Conservation (phyloP, 2,888 invertebrate species). For the Agapostemon virescens region DNA sequence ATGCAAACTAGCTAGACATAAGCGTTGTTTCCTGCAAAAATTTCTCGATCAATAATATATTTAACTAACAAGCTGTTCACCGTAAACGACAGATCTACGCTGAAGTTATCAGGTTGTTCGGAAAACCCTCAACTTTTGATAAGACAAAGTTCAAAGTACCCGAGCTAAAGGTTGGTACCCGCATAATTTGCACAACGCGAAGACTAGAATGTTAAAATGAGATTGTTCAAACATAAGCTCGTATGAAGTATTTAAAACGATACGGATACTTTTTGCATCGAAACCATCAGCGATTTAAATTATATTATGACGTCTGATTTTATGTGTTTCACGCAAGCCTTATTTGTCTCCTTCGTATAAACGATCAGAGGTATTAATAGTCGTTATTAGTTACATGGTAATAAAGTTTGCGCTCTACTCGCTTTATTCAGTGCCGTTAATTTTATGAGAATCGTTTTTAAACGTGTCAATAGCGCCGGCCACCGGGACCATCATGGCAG, state of each 20-base stretch:
- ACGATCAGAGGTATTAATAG: too few species aligned
- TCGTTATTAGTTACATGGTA: too few species aligned
- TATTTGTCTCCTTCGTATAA: too few species aligned
- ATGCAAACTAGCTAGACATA: background rate
- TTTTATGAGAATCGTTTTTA: too few species aligned
- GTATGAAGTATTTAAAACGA: background rate
- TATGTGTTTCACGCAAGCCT: too few species aligned
- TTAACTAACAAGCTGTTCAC: background rate
- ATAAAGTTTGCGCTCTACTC: too few species aligned
- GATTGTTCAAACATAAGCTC: background rate
- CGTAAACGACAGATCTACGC: background rate
- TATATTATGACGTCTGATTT: too few species aligned
- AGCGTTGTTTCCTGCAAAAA: background rate
- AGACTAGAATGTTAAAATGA: background rate
- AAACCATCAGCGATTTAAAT: background rate
- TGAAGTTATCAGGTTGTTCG: background rate
- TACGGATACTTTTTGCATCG: background rate
- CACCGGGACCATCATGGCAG: too few species aligned
- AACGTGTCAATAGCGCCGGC: too few species aligned
- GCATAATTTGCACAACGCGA: background rate
- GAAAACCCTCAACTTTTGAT: constrained; percentile 2
- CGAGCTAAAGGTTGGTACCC: constrained; percentile 7
- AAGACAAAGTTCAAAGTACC: constrained; percentile 1
- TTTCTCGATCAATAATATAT: background rate
- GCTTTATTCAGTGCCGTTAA: too few species aligned